A percentile compares a stretch with the other conserved stretches of the same genome.
These are phyloP conservation scores for Sphaerophoria taeniata DNA, from an alignment of 2,888 invertebrate genomes.

Conservation along the genomic window DNA sequence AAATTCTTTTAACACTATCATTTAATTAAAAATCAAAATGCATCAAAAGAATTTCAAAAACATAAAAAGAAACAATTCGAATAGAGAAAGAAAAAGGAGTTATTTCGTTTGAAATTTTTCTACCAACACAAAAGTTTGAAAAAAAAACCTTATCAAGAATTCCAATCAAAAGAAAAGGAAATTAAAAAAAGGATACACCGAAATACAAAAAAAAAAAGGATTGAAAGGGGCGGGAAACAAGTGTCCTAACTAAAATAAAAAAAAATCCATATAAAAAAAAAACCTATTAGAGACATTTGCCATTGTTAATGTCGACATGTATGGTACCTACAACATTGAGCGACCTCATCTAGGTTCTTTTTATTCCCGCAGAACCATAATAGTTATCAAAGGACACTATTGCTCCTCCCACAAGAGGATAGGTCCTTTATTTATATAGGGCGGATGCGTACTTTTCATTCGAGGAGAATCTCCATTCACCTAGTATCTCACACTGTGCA, in stretches of 20 bases:
- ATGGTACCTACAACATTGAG: conserved; percentile 35
- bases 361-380: conserved; percentile 41
- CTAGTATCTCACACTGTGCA: conserved; percentile 64
- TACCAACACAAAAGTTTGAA: conserved; percentile 12
- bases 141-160: conserved; percentile 63
- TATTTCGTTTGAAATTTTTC: conserved; percentile 24
- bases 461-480: conserved; percentile 65
- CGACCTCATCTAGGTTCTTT: conserved; percentile 39
- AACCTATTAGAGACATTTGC: conserved; percentile 49
- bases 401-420: conserved; percentile 73
- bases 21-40: conserved; percentile 47
- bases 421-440: conserved; percentile 72
- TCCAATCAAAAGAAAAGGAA: conserved; percentile 60
- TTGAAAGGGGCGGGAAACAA: conserved; percentile 42
- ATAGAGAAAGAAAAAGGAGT: conserved; percentile 21
- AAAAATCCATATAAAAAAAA: conserved; percentile 36
- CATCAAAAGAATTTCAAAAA: conserved; percentile 31
- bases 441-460: conserved; percentile 71
- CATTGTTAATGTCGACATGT: conserved; percentile 47
- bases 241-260: conserved; percentile 27
- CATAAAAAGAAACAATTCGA: neutral
- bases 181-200: conserved; percentile 41
- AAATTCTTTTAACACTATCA: conserved; percentile 30
- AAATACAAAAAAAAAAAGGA: conserved; percentile 46
- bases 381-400: conserved; percentile 59